Conservation (phyloP, 2,888 invertebrate species). For the Vandiemenella viatica region DNA sequence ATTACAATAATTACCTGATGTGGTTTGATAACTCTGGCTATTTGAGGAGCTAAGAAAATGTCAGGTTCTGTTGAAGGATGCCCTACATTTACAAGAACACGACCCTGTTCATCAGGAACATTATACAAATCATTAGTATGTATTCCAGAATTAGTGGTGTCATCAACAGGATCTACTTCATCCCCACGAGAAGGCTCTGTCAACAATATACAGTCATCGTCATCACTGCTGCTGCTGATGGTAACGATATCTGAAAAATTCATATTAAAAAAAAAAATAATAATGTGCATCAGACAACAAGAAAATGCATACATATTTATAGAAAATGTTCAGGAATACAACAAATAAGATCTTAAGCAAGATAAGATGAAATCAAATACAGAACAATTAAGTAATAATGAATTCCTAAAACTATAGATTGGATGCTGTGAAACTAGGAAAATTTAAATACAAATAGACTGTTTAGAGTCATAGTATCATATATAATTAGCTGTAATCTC, state of each 20-base stretch:
- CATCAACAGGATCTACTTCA: conserved; percentile 63
- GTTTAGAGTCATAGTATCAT: too few species aligned
- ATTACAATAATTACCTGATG: conserved; percentile 90
- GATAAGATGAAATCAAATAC: too few species aligned
- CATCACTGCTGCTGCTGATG: conserved; percentile 56
- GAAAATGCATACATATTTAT: too few species aligned
- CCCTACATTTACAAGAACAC: conserved; percentile 84
- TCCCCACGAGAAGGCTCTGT: conserved; percentile 68
- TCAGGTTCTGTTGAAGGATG: conserved; percentile 83
- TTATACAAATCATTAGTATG: conserved; percentile 89
- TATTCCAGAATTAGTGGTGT: conserved; percentile 80
- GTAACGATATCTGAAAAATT: conserved; percentile 56
- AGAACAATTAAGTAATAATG: too few species aligned
- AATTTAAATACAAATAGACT: too few species aligned
- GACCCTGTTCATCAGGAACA: conserved; percentile 76
- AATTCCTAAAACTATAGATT: too few species aligned
- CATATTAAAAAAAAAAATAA: too few species aligned
- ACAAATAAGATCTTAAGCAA: too few species aligned
- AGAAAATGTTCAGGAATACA: too few species aligned
- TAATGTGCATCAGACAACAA: too few species aligned
- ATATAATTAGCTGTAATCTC: too few species aligned
- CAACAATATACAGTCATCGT: conserved; percentile 76
- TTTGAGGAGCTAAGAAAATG: conserved; percentile 81
- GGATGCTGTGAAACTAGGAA: too few species aligned
- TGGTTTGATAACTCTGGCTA: conserved; percentile 81